Evolutionary conservation across 1,140 invertebrate species (phyloP), one percentile per base, ranked within the genome.

Genomic region (Penaeus chinensis): DNA sequence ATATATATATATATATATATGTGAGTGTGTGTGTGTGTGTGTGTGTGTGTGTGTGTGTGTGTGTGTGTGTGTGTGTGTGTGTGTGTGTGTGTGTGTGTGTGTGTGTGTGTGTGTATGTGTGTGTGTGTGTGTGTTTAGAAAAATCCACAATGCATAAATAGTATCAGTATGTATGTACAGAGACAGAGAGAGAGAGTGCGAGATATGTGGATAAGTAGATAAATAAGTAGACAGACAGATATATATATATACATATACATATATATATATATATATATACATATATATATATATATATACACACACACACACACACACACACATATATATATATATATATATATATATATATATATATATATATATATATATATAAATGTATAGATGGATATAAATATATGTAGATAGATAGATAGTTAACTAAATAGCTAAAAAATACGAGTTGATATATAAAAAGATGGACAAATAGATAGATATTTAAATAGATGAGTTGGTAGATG

Each of bases 1-100:
- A 60, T 74, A 37, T 47, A 60, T 54, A 32, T 66, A 61, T 66
- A 63, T 77, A 61, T 77, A 60, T 85, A 24, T 85, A 32, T 77
- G 32, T 77, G 37, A 20, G 20, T 78, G 60, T 85, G 47, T 84
- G 18, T 84, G n/a, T 84, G 54, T 37, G n/a, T 63, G 11, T 84
- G 54, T 66, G 24, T 83, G 13, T 83, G 32, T 83, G 20, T 83
- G 22, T 69, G 2, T 69, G 63, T 42, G 54, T 63, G 18, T 18
- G 62, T 65, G 10, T 22, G 22, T 47, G 10, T 83, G 24, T 37
- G 37, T 83, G 37, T 32, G 24, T 63, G 24, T 61, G 18, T 81
- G 24, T 63, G 24, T 81, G 19, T 63, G 24, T 81, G 20, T 65
- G 22, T 82, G 20, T 65, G 37, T 82, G 27, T 66, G 37, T 82